Percentiles rank a stretch among this genome's conserved stretches.
Evolutionary conservation across 2,113 vertebrate species (phyloP).

Genomic region (Guaruba guarouba): DNA sequence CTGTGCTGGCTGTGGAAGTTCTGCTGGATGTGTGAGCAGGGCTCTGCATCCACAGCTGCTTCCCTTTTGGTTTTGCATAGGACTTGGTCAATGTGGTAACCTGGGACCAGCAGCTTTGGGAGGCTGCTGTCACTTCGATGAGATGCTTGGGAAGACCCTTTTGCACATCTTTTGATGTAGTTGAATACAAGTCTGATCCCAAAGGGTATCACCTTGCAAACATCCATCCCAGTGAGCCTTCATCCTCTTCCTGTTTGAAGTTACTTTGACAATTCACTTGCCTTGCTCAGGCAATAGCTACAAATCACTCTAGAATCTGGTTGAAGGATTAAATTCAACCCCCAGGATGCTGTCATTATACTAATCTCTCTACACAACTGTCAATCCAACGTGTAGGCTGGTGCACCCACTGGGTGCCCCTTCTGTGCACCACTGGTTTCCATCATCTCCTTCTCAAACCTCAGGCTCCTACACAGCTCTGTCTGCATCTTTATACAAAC

Average conservation of each 20-base stretch:
- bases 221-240: not conserved
- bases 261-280: not conserved
- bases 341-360: not conserved
- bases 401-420: not conserved
- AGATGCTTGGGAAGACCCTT: not conserved
- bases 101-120: not conserved
- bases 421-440: not conserved
- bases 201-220: not conserved
- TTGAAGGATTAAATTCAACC: not conserved
- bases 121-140: not conserved
- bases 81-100: not conserved
- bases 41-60: not conserved
- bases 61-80: not conserved
- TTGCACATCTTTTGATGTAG: not conserved
- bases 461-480: not conserved
- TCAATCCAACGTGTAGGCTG: not conserved
- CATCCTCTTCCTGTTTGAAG: not conserved
- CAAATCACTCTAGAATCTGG: not conserved
- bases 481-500: not conserved
- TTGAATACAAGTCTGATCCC: not conserved
- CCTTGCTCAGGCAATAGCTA: not conserved
- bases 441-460: not conserved
- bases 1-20: not conserved
- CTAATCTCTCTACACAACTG: not conserved
- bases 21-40: not conserved